Base-by-base conservation (phyloP, 2,888 invertebrate species). In the Drosophila nr. perissopoda region DNA sequence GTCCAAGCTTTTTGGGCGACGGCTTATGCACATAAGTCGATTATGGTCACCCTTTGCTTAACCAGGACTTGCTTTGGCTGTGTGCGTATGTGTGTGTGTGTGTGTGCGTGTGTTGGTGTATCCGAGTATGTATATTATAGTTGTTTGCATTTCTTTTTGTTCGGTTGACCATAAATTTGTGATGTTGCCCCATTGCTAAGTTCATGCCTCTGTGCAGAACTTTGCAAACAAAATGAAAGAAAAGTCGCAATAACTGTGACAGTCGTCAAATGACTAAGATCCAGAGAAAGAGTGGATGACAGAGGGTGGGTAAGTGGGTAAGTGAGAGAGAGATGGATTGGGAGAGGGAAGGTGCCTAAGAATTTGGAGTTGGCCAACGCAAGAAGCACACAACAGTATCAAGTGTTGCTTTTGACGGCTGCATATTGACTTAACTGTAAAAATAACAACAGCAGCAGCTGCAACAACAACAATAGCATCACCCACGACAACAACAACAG, bases 341-440 rank as follows among this genome's bases (percentile, higher is more conserved):
- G 40, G 38, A 29, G 10, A 10, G 21, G 10, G 13, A 54, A 52
- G 67, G 48, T 34, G 62, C 70, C 29, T 29, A 51, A 74, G 54
- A 56, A 59, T 54, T 69, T 34, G 52, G 58, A 57, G 52, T 73
- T 58, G 70, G 60, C n/a, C 78, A 69, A 65, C 69, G 70, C 79
- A 77, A 81, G 85, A 76, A 81, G 78, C 89, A 79, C 82, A 87
- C 87, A 88, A 87, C 78, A 89, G 88, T 88, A 87, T 87, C 87
- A 87, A 87, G 87, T 87, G 87, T 89, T 89, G 87, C 88, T 89
- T 89, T 87, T 89, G 87, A 87, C 87, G 88, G 89, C 87, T 89
- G 87, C 88, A 87, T 87, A 89, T 87, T 87, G 87, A 87, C 87
- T 85, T 88, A 87, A 87, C 88, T 89, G 81, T 82, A 82, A 89